Conservation (phyloP, 2,888 invertebrate genomes). For the Limenitis camilla region DNA sequence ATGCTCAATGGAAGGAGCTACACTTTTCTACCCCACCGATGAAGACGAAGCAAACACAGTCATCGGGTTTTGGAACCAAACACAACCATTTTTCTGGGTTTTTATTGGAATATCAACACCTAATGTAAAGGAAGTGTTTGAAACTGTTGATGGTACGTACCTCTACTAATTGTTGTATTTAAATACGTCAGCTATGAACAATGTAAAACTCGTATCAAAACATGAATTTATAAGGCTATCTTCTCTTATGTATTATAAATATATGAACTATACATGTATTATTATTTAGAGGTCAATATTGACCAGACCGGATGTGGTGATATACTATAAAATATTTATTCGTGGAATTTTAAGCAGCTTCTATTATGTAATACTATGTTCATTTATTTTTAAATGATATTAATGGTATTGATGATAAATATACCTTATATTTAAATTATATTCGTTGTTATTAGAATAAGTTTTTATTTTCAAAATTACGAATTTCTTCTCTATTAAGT, state of each 20-base stretch:
- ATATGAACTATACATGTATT: neutral
- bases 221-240: conserved; percentile 12
- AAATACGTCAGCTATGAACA: neutral
- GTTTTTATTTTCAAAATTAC: too few species aligned
- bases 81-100: conserved; percentile 32
- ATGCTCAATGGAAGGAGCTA: conserved; percentile 48
- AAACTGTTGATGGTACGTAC: conserved; percentile 39
- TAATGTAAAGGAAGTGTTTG: conserved; percentile 39
- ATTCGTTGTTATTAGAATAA: too few species aligned
- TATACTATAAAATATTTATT: too few species aligned
- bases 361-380: too few species aligned
- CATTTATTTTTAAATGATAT: too few species aligned
- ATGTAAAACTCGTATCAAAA: neutral
- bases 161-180: too few species aligned
- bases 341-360: too few species aligned
- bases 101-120: conserved; percentile 44
- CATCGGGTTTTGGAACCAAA: conserved; percentile 33
- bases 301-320: conserved; percentile 1
- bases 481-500: too few species aligned
- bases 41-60: conserved; percentile 38
- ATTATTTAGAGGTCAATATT: conserved; percentile 15
- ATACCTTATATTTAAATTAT: too few species aligned
- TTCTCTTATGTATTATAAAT: neutral
- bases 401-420: too few species aligned
- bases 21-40: conserved; percentile 46